These are phyloP conservation scores for Anoplophora glabripennis DNA, from an alignment of 1,140 invertebrate species.

Conservation along the genomic window DNA sequence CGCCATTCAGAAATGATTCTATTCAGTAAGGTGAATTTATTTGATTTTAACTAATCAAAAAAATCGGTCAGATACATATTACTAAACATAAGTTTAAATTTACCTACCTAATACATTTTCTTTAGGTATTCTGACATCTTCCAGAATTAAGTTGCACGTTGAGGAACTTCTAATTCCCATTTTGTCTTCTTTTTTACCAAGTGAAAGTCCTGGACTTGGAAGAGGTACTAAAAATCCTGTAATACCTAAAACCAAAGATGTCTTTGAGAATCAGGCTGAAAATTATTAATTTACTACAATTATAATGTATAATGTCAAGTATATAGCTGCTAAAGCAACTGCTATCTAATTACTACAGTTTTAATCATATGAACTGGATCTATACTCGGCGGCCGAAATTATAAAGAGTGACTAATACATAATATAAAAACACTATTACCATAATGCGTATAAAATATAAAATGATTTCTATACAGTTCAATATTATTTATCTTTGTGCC, in stretches of 20 bases:
- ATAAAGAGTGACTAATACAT: too few relatives aligned
- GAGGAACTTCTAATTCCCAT: constrained; percentile 71
- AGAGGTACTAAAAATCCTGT: constrained; percentile 47
- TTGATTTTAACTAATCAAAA: background rate
- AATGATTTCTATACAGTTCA: too few relatives aligned
- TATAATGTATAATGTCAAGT: too few relatives aligned
- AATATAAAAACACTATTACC: too few relatives aligned
- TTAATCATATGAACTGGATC: too few relatives aligned
- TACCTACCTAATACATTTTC: constrained; percentile 59
- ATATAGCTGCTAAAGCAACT: too few relatives aligned
- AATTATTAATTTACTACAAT: too few relatives aligned
- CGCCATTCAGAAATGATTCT: background rate
- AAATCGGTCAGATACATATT: constrained; percentile 1
- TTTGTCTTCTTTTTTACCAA: constrained; percentile 70
- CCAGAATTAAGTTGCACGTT: constrained; percentile 72
- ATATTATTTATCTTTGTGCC: too few relatives aligned
- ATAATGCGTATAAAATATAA: too few relatives aligned
- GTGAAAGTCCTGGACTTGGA: constrained; percentile 50
- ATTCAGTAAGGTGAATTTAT: background rate
- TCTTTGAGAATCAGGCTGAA: too few relatives aligned
- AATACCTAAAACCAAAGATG: constrained; percentile 37
- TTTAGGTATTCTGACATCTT: constrained; percentile 66
- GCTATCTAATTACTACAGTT: too few relatives aligned
- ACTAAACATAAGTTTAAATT: background rate
- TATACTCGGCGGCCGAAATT: too few relatives aligned